A percentile compares a stretch with the other conserved stretches of the same genome.
Conservation (phyloP, 2,113 vertebrate genomes). For the Sebastes schlegelii region DNA sequence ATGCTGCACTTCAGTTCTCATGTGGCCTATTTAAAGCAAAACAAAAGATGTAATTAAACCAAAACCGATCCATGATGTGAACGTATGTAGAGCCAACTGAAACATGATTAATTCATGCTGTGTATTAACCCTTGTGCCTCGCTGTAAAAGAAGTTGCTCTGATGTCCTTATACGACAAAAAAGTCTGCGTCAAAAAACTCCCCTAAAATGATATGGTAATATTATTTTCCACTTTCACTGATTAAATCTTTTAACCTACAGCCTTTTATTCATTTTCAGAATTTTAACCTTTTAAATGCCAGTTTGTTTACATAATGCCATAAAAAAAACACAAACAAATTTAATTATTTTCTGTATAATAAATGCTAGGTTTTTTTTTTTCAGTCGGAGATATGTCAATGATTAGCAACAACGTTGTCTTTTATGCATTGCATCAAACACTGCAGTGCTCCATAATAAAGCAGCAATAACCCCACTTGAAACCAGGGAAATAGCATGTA, state of each 20-base stretch:
- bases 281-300: neutral
- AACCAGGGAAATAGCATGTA: too few relatives aligned
- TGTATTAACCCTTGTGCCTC: conserved; percentile 8
- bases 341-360: too few relatives aligned
- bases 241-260: neutral
- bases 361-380: too few relatives aligned
- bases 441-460: neutral
- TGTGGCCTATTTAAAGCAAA: conserved; percentile 29
- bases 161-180: neutral
- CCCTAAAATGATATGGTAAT: neutral
- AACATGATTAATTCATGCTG: conserved; percentile 59
- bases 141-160: neutral
- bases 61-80: conserved; percentile 13
- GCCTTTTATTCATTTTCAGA: too few relatives aligned
- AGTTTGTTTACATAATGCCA: neutral
- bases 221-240: neutral
- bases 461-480: neutral
- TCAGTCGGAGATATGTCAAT: neutral
- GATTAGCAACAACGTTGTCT: neutral
- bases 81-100: conserved; percentile 16
- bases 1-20: neutral
- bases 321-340: too few relatives aligned
- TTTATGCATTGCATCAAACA: neutral
- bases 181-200: neutral
- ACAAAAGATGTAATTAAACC: conserved; percentile 29